Conservation (phyloP, 2,888 invertebrate species). For the Macrophya annulata region DNA sequence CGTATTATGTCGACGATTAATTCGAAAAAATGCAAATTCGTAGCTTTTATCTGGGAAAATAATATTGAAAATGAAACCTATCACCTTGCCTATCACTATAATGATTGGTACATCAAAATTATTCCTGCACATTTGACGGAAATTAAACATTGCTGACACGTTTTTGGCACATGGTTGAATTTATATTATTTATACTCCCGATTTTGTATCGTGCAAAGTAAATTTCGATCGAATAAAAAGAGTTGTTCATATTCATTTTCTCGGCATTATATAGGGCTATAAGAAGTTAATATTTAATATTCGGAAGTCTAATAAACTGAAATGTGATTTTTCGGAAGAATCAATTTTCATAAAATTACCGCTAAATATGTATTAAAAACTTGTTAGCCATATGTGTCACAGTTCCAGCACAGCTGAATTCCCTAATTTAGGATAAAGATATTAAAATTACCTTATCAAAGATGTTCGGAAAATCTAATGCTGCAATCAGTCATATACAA, state of each 20-base stretch:
- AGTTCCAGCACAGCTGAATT: not conserved
- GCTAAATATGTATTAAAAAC: not conserved
- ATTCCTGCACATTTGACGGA: not conserved
- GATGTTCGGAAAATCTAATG: conserved; percentile 22
- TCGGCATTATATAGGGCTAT: not conserved
- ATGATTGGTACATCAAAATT: not conserved
- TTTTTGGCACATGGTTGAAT: conserved; percentile 15
- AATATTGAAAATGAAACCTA: not conserved
- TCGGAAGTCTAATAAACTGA: not conserved
- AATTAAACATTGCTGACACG: conserved; percentile 15
- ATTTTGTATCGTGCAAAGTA: not conserved
- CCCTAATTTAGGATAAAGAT: not conserved
- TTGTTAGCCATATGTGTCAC: conserved; percentile 7
- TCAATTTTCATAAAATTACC: not conserved
- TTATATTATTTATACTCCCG: not conserved
- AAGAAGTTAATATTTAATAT: not conserved
- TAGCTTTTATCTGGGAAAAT: conserved; percentile 20
- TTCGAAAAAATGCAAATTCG: conserved; percentile 14
- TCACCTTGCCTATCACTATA: not conserved
- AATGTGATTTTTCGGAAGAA: not conserved
- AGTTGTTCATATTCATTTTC: not conserved
- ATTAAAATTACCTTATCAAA: conserved; percentile 8
- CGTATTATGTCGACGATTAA: conserved; percentile 18
- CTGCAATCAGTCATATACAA: conserved; percentile 33
- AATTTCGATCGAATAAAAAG: not conserved